Base-by-base conservation (phyloP, 1,140 invertebrate species). In the Marisa cornuarietis region DNA sequence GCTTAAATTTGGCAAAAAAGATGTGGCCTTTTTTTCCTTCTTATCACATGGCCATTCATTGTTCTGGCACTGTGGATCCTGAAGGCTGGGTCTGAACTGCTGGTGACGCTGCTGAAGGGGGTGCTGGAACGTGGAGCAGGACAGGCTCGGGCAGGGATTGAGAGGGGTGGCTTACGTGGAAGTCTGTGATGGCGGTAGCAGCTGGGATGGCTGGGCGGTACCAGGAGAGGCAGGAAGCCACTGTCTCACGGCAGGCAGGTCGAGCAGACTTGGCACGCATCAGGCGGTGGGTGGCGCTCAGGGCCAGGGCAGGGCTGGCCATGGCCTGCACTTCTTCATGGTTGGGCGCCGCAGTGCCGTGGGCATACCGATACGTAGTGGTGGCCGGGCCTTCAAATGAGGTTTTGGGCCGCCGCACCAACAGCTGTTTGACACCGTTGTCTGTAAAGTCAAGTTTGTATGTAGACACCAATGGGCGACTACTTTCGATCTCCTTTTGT, bases 201-300 rank as follows among this genome's bases (percentile, higher is more conserved):
- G 72, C 26, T 7, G 76, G 82, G 42, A 76, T 77, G 13, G 63
- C 51, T 16, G 83, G 80, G 10, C 78, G 68, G 69, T 84, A 74
- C 89, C 89, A 90, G 51, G 79, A 86, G 73, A 90, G 68, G 76
- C 89, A 90, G 18, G 85, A 85, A 7, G 89, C 89, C 13, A 90
- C 89, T 16, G 83, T 86, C 75, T 90, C 89, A 49, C 87, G 78
- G 16, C 79, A 77, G 10, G 71, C 51, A 10, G 80, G 77, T 65
- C 83, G 78, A 14, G 83, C 82, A 16, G 83, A 78, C 82, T 85
- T 87, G n/a, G 86, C 84, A 63, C 86, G 80, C 20, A 83, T 79
- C 83, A 83, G 85, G 22, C 85, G 72, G 73, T 81, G 82, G 26
- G 84, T 74, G 52, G 86, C 61, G 78, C 86, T 84, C 80, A 88